Evolutionary conservation across 2,888 invertebrate species (phyloP).

Genomic region (Meteorus colon): DNA sequence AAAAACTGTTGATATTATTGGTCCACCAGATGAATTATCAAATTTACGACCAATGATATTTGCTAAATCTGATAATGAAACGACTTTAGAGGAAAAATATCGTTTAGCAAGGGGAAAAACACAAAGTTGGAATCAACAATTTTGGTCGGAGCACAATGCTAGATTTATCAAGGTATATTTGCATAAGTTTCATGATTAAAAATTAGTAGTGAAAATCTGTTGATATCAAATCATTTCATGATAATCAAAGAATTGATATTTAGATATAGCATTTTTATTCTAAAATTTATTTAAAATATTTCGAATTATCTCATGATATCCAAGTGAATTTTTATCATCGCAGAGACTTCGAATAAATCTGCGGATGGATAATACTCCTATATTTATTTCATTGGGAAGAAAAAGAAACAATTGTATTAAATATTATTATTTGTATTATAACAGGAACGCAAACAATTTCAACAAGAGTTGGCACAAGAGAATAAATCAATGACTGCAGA

Average conservation of each 20-base stretch:
- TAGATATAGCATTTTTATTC: too few relatives aligned
- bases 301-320: background rate
- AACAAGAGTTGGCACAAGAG: slow-evolving; percentile 65
- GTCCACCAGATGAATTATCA: slow-evolving; percentile 87
- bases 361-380: too few relatives aligned
- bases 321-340: background rate
- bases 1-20: slow-evolving; percentile 78
- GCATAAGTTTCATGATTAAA: background rate
- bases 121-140: slow-evolving; percentile 88
- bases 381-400: background rate
- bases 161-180: slow-evolving; percentile 76
- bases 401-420: background rate
- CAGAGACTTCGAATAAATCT: background rate
- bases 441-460: slow-evolving; percentile 73
- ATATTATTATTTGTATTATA: slow-evolving; percentile 42
- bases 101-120: slow-evolving; percentile 80
- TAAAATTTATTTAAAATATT: background rate
- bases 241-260: too few relatives aligned
- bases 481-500: slow-evolving; percentile 81
- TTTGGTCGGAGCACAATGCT: slow-evolving; percentile 88
- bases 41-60: slow-evolving; percentile 85
- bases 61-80: slow-evolving; percentile 80
- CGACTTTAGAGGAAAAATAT: slow-evolving; percentile 78
- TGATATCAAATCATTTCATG: too few relatives aligned
- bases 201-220: too few relatives aligned